These are phyloP conservation scores for Catagonus wagneri DNA, from an alignment of 2,113 vertebrate genomes.

Conservation along the genomic window DNA sequence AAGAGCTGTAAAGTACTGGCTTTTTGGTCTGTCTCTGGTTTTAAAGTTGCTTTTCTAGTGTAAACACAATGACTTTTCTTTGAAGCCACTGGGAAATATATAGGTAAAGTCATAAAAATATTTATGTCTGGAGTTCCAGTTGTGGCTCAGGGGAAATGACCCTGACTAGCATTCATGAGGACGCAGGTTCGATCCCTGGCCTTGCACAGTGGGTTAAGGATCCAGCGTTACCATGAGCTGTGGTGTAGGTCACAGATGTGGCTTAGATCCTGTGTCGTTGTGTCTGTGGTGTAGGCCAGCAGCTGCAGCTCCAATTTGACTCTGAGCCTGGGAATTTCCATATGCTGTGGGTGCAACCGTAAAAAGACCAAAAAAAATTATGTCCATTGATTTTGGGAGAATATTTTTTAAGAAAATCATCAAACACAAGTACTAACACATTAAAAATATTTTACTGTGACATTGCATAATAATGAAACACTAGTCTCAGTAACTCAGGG, in stretches of 20 bases:
- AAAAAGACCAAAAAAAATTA: not conserved
- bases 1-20: not conserved
- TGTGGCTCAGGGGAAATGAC: too few species aligned
- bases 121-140: not conserved
- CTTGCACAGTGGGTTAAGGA: too few species aligned
- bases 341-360: too few species aligned
- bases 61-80: not conserved
- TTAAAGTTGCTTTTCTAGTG: not conserved
- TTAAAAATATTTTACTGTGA: not conserved
- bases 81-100: not conserved
- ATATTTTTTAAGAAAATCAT: not conserved
- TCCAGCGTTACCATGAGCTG: too few species aligned
- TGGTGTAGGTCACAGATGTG: too few species aligned
- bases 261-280: too few species aligned
- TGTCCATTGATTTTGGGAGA: not conserved
- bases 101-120: not conserved
- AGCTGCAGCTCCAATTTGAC: too few species aligned
- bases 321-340: too few species aligned
- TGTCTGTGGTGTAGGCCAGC: too few species aligned
- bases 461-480: constrained; percentile 1
- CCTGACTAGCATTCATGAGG: too few species aligned
- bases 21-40: not conserved
- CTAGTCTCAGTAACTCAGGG: not conserved
- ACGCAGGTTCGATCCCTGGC: too few species aligned
- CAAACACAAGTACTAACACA: not conserved